Conservation (phyloP, 2,888 invertebrate species). For the Yponomeuta malinellus region DNA sequence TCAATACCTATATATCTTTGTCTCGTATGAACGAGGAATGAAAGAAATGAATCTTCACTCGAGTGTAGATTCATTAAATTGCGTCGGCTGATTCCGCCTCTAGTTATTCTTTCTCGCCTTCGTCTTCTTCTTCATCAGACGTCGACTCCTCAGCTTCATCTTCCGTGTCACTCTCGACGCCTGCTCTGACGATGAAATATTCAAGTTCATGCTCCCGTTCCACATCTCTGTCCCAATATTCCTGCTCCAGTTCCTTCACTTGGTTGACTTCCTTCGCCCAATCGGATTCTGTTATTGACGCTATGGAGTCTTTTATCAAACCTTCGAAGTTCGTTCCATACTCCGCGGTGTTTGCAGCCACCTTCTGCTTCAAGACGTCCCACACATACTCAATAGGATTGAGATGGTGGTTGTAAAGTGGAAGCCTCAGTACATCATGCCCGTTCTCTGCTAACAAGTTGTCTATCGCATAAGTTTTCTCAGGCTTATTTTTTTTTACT, state of each 20-base stretch:
- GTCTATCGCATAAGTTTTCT: conserved; percentile 21
- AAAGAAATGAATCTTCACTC: too few relatives aligned
- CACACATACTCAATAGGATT: conserved; percentile 27
- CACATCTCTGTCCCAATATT: conserved; percentile 10
- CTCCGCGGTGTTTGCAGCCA: conserved; percentile 16
- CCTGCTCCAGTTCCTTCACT: conserved; percentile 8
- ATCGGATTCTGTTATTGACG: conserved; percentile 17
- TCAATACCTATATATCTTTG: too few relatives aligned
- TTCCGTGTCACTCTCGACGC: too few relatives aligned
- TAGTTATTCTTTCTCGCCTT: too few relatives aligned
- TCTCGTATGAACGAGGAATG: too few relatives aligned
- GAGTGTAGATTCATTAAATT: too few relatives aligned
- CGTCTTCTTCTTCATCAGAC: too few relatives aligned
- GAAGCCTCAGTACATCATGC: conserved; percentile 26
- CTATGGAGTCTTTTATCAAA: conserved; percentile 15
- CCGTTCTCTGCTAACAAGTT: conserved; percentile 15
- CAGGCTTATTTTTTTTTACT: conserved; percentile 20
- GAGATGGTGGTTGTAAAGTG: conserved; percentile 23
- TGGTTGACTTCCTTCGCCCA: conserved; percentile 16
- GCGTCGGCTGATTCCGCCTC: too few relatives aligned
- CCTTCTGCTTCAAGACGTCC: conserved; percentile 18
- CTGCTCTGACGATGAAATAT: too few relatives aligned
- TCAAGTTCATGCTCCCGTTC: too few relatives aligned
- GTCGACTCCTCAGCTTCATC: too few relatives aligned
- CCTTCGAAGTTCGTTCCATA: conserved; percentile 13